phyloP scores from a whole-genome alignment of 2,797 vertebrate species.

The Novumbra hubbsi region DNA sequence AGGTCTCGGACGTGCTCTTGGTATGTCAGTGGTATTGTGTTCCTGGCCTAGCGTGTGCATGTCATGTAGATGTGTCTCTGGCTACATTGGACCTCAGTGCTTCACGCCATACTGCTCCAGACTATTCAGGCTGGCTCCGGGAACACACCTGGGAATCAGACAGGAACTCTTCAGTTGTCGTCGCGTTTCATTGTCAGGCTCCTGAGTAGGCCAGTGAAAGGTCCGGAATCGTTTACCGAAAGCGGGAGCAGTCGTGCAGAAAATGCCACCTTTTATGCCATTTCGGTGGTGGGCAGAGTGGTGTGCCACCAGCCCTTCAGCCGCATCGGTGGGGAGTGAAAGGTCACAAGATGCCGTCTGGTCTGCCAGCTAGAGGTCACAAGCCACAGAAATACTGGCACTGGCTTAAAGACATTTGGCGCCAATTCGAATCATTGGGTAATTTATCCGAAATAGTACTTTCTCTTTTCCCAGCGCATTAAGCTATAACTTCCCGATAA shows the following conservation, averaged over 20 bases:
- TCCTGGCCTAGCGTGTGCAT: not conserved
- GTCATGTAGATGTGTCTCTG: not conserved
- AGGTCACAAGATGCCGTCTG: not conserved
- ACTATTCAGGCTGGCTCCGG: too few relatives aligned
- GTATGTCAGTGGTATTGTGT: not conserved
- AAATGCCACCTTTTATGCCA: slow-evolving; percentile 41
- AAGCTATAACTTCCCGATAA: slow-evolving; percentile 51
- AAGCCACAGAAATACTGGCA: not conserved
- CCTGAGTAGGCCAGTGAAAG: not conserved
- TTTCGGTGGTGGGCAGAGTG: slow-evolving; percentile 13
- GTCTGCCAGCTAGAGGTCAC: not conserved
- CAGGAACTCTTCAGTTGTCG: too few relatives aligned
- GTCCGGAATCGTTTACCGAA: slow-evolving; percentile 18
- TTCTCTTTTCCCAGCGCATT: slow-evolving; percentile 42
- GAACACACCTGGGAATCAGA: too few relatives aligned
- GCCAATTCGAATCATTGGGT: slow-evolving; percentile 23
- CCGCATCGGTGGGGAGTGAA: not conserved
- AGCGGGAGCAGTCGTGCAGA: slow-evolving; percentile 24
- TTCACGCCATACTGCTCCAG: too few relatives aligned
- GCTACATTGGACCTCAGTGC: too few relatives aligned
- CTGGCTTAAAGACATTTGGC: not conserved
- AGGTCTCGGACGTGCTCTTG: not conserved
- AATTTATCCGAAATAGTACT: slow-evolving; percentile 27
- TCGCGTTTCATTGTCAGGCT: not conserved
- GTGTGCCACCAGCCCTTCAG: slow-evolving; percentile 13